phyloP scores from a whole-genome alignment of 2,113 vertebrate genomes.

The Chinchilla lanigera region DNA sequence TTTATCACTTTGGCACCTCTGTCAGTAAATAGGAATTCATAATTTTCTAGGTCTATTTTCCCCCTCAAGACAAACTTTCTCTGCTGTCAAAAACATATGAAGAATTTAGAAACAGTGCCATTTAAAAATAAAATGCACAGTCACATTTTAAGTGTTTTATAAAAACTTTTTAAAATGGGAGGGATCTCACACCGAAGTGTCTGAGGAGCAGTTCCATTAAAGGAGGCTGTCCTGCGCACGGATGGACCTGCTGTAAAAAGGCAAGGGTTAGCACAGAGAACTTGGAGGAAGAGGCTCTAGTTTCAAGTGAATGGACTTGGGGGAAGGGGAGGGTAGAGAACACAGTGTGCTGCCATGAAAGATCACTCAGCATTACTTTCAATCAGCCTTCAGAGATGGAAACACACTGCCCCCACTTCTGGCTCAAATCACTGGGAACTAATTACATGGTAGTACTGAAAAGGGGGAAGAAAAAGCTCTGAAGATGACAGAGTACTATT shows the following conservation, averaged over 20 bases:
- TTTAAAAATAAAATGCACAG: conserved; percentile 49
- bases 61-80: conserved; percentile 20
- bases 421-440: conserved; percentile 38
- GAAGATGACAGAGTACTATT: not conserved
- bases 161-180: conserved; percentile 2
- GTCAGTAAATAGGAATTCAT: not conserved
- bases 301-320: not conserved
- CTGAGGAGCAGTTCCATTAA: not conserved
- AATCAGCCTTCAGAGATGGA: not conserved
- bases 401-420: not conserved
- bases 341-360: not conserved
- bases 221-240: not conserved
- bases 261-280: not conserved
- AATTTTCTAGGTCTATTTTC: not conserved
- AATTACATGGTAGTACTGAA: not conserved
- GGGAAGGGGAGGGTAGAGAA: not conserved
- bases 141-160: conserved; percentile 25
- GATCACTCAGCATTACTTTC: not conserved
- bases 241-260: not conserved
- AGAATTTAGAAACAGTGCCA: conserved; percentile 43
- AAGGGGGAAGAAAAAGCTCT: not conserved
- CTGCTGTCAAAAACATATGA: conserved; percentile 46
- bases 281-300: not conserved
- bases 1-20: not conserved
- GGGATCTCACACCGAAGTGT: not conserved